phyloP scores from a whole-genome alignment of 1,140 invertebrate species.

The Drosophila bocqueti region DNA sequence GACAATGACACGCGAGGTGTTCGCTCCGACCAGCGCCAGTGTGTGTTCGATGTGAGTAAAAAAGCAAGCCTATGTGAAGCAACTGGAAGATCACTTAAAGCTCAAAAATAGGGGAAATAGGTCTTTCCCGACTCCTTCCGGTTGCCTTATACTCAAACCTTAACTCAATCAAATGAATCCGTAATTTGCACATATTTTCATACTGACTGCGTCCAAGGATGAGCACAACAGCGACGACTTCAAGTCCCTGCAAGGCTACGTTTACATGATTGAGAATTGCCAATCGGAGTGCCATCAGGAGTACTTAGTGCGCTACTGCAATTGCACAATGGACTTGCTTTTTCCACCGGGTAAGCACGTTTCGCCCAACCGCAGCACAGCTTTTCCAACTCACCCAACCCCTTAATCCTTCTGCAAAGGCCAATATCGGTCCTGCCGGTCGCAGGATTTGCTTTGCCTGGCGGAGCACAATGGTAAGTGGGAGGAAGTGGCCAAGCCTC shows the following conservation, averaged over 20 bases:
- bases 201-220: constrained; percentile 40
- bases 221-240: constrained; percentile 63
- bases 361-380: constrained; percentile 26
- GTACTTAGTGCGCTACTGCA: constrained; percentile 77
- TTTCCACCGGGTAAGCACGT: constrained; percentile 81
- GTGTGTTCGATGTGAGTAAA: constrained; percentile 75
- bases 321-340: constrained; percentile 81
- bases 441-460: constrained; percentile 72
- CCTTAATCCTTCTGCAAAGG: constrained; percentile 42
- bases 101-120: too few species aligned
- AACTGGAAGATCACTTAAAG: background rate
- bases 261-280: constrained; percentile 84
- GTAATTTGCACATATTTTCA: constrained; percentile 11
- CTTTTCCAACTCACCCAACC: constrained; percentile 10
- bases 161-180: background rate
- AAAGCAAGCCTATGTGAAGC: background rate
- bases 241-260: constrained; percentile 69
- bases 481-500: background rate
- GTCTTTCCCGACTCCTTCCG: background rate
- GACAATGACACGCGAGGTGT: constrained; percentile 74
- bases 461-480: constrained; percentile 72
- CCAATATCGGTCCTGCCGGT: constrained; percentile 67
- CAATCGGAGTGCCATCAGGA: constrained; percentile 81
- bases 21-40: constrained; percentile 66
- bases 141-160: too few species aligned